These are phyloP conservation scores for Varanus salvator DNA, from an alignment of 2,113 vertebrate genomes.

Conservation along the genomic window DNA sequence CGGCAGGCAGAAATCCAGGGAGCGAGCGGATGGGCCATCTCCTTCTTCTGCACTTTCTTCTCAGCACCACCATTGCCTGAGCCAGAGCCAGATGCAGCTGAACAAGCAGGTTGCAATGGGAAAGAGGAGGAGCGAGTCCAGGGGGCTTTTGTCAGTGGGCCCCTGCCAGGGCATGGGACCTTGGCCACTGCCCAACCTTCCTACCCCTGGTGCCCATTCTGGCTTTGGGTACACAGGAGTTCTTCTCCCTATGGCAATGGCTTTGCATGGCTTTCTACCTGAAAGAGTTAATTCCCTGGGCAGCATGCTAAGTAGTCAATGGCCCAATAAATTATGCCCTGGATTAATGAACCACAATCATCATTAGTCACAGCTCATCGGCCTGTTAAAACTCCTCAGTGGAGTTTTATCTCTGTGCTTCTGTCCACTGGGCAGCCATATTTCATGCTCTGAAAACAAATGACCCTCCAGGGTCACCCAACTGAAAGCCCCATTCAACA, in stretches of 20 bases:
- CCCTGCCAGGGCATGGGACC: no score
- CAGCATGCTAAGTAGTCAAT: slow-evolving; percentile 71
- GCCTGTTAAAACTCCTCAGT: slow-evolving; percentile 81
- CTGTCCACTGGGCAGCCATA: slow-evolving; percentile 83
- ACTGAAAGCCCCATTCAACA: slow-evolving; percentile 90
- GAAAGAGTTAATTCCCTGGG: slow-evolving; percentile 76
- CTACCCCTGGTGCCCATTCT: no score
- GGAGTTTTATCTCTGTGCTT: slow-evolving; percentile 81
- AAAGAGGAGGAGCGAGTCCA: no score
- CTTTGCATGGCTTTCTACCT: not conserved
- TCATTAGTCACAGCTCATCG: slow-evolving; percentile 90
- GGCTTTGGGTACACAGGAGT: not conserved
- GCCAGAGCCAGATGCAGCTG: no score
- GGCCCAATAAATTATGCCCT: slow-evolving; percentile 79
- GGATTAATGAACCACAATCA: slow-evolving; percentile 82
- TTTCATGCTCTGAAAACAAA: slow-evolving; percentile 88
- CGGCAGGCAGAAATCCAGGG: no score
- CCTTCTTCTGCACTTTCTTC: no score
- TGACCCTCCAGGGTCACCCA: slow-evolving; percentile 83
- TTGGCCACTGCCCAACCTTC: no score
- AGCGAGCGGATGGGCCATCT: no score
- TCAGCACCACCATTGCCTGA: no score
- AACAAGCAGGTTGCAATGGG: no score
- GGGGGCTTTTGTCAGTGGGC: no score
- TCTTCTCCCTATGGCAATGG: slow-evolving; percentile 8